Conservation (phyloP, 1,140 invertebrate species). For the Tenebrio molitor region DNA sequence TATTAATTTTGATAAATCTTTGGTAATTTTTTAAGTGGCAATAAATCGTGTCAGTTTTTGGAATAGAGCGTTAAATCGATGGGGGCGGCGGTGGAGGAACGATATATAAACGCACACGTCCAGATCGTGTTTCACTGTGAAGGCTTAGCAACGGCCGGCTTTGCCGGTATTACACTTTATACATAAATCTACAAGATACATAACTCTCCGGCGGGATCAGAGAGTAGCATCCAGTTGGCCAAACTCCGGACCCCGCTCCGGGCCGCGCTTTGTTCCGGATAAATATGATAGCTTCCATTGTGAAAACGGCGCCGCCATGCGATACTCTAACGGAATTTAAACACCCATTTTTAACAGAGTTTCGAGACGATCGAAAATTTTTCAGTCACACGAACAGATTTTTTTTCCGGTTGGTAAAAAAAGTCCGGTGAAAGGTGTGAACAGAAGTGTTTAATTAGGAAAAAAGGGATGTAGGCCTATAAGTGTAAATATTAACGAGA, state of each 20-base stretch:
- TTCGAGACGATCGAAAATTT: not conserved
- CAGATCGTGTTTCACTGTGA: conserved; percentile 62
- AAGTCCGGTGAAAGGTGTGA: not conserved
- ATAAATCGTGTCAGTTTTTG: not conserved
- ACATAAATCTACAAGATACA: conserved; percentile 66
- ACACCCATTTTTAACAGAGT: conserved; percentile 51
- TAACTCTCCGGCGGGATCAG: conserved; percentile 64
- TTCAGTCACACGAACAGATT: too few species aligned
- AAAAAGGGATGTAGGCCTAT: not conserved
- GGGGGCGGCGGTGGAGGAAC: not conserved
- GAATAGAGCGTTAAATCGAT: not conserved
- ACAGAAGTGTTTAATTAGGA: conserved; percentile 12
- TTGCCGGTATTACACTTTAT: conserved; percentile 64
- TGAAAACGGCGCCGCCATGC: conserved; percentile 22
- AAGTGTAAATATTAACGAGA: conserved; percentile 44
- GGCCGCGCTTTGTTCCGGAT: conserved; percentile 49
- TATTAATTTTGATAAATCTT: too few species aligned
- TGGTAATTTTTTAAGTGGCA: too few species aligned
- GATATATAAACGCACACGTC: conserved; percentile 56
- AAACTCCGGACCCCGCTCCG: conserved; percentile 32
- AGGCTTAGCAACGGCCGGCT: conserved; percentile 59
- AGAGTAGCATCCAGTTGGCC: conserved; percentile 54
- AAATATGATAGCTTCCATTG: conserved; percentile 52
- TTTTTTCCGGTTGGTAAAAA: not conserved
- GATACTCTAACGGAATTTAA: conserved; percentile 58